phyloP scores from a whole-genome alignment of 2,113 vertebrate genomes.

The Xyliphius kryptos region DNA sequence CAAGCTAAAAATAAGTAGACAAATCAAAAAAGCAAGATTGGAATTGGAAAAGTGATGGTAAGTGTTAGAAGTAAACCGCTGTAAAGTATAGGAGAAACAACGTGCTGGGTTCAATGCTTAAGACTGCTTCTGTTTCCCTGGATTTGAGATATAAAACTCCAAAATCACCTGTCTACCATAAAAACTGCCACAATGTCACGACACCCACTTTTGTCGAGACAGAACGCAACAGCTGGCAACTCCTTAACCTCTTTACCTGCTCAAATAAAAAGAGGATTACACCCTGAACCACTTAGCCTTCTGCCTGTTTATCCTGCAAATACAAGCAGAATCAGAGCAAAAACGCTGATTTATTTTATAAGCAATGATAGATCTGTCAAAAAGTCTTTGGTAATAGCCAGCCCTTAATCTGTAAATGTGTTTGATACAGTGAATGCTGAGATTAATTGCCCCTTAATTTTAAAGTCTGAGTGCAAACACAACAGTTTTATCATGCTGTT shows the following conservation, averaged over 20 bases:
- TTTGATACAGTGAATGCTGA: too few species aligned
- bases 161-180: conserved; percentile 71
- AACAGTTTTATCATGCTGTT: conserved; percentile 1
- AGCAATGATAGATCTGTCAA: conserved; percentile 3
- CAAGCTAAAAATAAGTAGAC: too few species aligned
- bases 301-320: conserved; percentile 35
- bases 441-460: not conserved
- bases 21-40: too few species aligned
- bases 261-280: conserved; percentile 42
- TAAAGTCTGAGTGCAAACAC: not conserved
- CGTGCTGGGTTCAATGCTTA: too few species aligned
- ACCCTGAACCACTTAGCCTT: conserved; percentile 22
- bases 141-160: conserved; percentile 6
- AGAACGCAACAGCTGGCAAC: conserved; percentile 78
- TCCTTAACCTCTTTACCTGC: conserved; percentile 55
- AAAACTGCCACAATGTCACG: conserved; percentile 71
- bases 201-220: conserved; percentile 36
- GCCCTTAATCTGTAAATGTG: too few species aligned
- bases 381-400: too few species aligned
- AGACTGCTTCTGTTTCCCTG: too few species aligned
- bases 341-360: conserved; percentile 24
- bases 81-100: too few species aligned
- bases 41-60: too few species aligned
- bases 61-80: too few species aligned
- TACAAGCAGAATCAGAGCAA: conserved; percentile 27